These are phyloP conservation scores for Saiga tatarica DNA, from an alignment of 2,113 vertebrate genomes.

Conservation along the genomic window DNA sequence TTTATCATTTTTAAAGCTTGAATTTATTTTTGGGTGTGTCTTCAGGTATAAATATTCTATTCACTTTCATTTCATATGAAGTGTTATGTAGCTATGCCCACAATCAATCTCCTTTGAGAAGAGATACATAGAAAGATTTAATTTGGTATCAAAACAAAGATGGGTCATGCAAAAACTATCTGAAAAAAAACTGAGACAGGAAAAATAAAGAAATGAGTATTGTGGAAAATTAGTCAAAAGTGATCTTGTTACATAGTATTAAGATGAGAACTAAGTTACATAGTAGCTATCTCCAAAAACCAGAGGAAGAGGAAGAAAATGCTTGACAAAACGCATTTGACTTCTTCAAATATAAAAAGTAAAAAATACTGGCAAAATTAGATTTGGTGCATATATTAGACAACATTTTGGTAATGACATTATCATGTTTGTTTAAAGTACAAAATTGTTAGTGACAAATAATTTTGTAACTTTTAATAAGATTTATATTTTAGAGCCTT, in stretches of 20 bases:
- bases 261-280: neutral
- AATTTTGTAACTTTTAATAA: neutral
- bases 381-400: neutral
- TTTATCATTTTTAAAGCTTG: neutral
- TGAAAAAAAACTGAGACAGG: neutral
- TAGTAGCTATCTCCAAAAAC: neutral
- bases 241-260: neutral
- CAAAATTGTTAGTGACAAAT: neutral
- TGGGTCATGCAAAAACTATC: neutral
- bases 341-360: neutral
- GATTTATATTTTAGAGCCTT: neutral
- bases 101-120: neutral
- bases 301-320: neutral
- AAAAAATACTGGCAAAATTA: neutral
- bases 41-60: neutral
- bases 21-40: neutral
- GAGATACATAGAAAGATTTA: neutral
- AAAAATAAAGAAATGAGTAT: neutral
- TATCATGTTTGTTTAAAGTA: neutral
- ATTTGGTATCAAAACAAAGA: neutral
- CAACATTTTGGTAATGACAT: neutral
- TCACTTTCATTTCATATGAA: neutral
- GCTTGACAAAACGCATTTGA: neutral
- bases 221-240: neutral
- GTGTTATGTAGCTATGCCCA: neutral